phyloP scores from a whole-genome alignment of 2,888 invertebrate genomes.

The Acanthosepion pharaonis region DNA sequence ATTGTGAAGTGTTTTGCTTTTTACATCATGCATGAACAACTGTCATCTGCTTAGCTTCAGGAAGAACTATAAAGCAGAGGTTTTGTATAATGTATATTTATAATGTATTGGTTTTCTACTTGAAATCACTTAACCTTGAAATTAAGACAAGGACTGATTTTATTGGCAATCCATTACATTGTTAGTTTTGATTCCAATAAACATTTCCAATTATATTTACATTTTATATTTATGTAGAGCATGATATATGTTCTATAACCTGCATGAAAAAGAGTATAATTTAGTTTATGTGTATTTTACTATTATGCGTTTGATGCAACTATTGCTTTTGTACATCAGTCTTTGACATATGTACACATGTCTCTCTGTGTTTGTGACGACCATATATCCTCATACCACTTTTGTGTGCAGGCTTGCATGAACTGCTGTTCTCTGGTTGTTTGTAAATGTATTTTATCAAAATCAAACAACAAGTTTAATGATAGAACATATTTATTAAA shows the following conservation, averaged over 20 bases:
- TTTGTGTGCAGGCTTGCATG: slow-evolving; percentile 39
- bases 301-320: neutral
- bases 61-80: neutral
- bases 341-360: neutral
- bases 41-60: neutral
- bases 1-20: neutral
- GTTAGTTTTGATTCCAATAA: neutral
- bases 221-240: neutral
- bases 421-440: slow-evolving; percentile 11
- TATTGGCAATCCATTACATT: neutral
- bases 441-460: slow-evolving; percentile 35
- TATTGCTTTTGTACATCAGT: neutral
- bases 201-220: neutral
- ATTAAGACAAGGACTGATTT: neutral
- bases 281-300: neutral
- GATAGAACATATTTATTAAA: slow-evolving; percentile 41
- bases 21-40: neutral
- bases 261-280: neutral
- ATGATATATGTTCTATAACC: neutral
- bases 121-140: neutral
- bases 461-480: slow-evolving; percentile 38
- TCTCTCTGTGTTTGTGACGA: neutral
- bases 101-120: neutral
- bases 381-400: neutral
- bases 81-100: neutral